Evolutionary conservation across 2,888 invertebrate species (phyloP).

Genomic region (Boloria euphrosyne): DNA sequence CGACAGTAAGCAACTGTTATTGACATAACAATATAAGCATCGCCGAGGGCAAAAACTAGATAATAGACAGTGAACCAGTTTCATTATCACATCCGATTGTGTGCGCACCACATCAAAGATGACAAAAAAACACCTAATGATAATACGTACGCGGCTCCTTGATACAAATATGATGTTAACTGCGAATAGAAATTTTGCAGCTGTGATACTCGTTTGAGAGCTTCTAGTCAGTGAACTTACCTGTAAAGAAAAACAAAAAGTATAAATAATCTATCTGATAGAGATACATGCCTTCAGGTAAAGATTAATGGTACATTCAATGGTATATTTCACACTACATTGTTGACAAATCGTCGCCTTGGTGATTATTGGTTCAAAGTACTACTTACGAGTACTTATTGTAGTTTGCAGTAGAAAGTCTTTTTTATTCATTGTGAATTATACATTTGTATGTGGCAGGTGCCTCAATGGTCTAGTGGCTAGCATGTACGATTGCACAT

Average conservation of each 20-base stretch:
- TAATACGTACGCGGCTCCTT: conserved; percentile 36
- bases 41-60: conserved; percentile 9
- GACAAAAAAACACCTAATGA: conserved; percentile 38
- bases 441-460: too few species aligned
- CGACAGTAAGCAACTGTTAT: not conserved
- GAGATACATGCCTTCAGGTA: conserved; percentile 31
- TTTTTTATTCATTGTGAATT: too few species aligned
- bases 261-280: conserved; percentile 34
- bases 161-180: conserved; percentile 42
- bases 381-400: too few species aligned
- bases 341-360: conserved; percentile 2
- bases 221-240: conserved; percentile 43
- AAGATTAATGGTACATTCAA: conserved; percentile 4
- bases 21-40: not conserved
- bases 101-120: conserved; percentile 35
- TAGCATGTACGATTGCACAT: too few species aligned
- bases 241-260: conserved; percentile 43
- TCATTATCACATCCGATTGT: conserved; percentile 36
- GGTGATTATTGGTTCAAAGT: too few species aligned
- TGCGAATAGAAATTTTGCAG: conserved; percentile 43
- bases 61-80: conserved; percentile 32
- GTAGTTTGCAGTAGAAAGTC: too few species aligned
- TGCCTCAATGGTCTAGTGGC: too few species aligned
- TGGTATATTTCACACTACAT: conserved; percentile 10
- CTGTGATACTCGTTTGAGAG: conserved; percentile 39